These are phyloP conservation scores for Euura lappo DNA, from an alignment of 1,140 invertebrate species.

Conservation along the genomic window DNA sequence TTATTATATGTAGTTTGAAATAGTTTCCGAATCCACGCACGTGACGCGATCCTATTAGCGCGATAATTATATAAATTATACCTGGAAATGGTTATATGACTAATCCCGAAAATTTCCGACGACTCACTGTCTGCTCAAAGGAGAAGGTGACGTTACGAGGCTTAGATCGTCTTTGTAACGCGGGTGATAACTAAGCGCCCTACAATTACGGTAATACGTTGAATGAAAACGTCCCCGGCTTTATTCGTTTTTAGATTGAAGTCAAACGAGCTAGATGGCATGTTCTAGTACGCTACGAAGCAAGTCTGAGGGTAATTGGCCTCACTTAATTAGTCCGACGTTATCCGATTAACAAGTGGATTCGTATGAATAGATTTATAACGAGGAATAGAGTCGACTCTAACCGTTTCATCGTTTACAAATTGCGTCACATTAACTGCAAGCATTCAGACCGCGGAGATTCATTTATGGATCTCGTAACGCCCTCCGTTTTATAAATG, in stretches of 20 bases:
- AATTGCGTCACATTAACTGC: no score
- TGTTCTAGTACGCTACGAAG: background rate
- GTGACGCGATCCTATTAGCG: no score
- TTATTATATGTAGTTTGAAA: no score
- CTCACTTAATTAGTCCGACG: background rate
- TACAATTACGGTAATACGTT: background rate
- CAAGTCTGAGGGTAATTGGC: background rate
- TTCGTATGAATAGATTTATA: conserved; percentile 3
- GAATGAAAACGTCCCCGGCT: background rate
- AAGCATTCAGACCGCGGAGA: no score
- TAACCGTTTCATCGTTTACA: background rate
- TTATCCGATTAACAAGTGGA: conserved; percentile 5
- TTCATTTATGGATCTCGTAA: no score
- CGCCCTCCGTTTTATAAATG: no score
- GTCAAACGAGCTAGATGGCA: conserved; percentile 4
- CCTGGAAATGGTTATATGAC: background rate
- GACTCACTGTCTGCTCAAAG: background rate
- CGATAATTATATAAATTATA: no score
- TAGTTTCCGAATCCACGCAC: no score
- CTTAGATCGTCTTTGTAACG: background rate
- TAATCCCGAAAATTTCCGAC: no score
- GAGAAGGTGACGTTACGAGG: background rate
- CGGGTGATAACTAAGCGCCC: background rate
- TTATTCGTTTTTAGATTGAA: background rate
- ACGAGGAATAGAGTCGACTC: background rate